Base-by-base conservation (phyloP, 1,140 invertebrate genomes). In the Drosophila obscura region DNA sequence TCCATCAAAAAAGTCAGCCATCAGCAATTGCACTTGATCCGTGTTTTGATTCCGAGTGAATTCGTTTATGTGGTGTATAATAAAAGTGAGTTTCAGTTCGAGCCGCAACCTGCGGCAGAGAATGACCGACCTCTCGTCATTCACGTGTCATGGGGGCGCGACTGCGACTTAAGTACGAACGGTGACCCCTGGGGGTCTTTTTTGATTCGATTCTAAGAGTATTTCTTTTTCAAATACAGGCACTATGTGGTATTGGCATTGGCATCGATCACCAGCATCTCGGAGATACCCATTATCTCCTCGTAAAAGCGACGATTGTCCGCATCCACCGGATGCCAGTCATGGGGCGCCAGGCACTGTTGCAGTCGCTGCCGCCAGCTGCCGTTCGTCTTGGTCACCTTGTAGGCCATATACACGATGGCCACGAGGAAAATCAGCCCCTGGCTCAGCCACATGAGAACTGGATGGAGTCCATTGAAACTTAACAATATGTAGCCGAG, bases 271-370 rank as follows among this genome's bases (percentile, higher is more conserved):
- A 91, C 90, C 35, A 91, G 78, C 90, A 91, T 91, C 74, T 91
- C 90, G 19, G 90, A 90, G 11, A 77, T 88, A 49, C 90, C 90
- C 87, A 91, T 91, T 13, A 89, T 77, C 31, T 91, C 90, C 49
- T 91, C 90, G 19, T 91, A 91, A 46, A 89, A 90, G 2, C 73
- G 72, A 0, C 90, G 80, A 75, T 91, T 83, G 53, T 91, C 83
- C 44, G 90, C 73, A 77, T 83, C 88, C 15, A 90, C 87, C 4
- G 90, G 90, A 90, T 91, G 88, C 90, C 90, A 91, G 59, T 91
- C 90, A 48, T 89, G 90, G 31, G 90, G 90, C 0, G 80, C 77
- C 16, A 91, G 77, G 24, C 81, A 91, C 69, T 90, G 88, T 28
- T 57, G 66, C 59, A 90, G 28, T 5, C 90, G 59, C 41, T 89